A percentile compares a stretch with the other conserved stretches of the same genome.
Conservation (phyloP, 2,888 invertebrate species). For the Scrobipalpa costella region DNA sequence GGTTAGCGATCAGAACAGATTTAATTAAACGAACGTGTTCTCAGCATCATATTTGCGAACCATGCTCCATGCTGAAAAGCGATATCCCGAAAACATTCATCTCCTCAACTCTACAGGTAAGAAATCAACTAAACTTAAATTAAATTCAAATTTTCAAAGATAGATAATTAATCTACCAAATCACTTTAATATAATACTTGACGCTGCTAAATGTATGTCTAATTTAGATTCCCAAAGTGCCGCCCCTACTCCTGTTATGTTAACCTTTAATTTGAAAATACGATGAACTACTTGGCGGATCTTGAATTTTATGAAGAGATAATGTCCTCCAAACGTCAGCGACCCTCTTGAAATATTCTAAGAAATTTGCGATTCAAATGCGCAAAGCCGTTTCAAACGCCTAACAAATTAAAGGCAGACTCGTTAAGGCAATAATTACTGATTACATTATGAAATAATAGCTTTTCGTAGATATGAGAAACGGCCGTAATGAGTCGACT, state of each 20-base stretch:
- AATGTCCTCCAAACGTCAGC: constrained; percentile 76
- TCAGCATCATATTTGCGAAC: constrained; percentile 19
- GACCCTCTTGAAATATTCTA: constrained; percentile 79
- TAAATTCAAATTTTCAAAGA: neutral
- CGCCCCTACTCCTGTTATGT: constrained; percentile 39
- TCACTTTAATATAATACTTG: neutral
- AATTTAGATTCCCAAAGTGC: constrained; percentile 2
- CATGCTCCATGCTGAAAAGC: constrained; percentile 6
- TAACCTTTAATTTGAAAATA: constrained; percentile 68
- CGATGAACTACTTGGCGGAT: constrained; percentile 73
- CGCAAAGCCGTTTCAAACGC: constrained; percentile 80
- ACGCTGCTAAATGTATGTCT: constrained; percentile 8
- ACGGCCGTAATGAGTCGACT: constrained; percentile 15
- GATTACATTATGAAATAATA: constrained; percentile 76
- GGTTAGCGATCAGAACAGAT: constrained; percentile 46
- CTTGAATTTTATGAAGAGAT: constrained; percentile 80
- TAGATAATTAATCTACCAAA: neutral
- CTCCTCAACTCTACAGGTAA: neutral
- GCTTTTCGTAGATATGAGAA: constrained; percentile 34
- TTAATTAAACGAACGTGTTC: constrained; percentile 36
- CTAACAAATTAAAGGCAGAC: constrained; percentile 80
- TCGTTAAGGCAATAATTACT: constrained; percentile 79
- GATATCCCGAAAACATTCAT: neutral
- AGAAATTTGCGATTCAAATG: constrained; percentile 81
- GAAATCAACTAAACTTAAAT: neutral